A percentile compares a stretch with the other conserved stretches of the same genome.
Conservation (phyloP, 2,113 vertebrate genomes). For the Thymallus thymallus region DNA sequence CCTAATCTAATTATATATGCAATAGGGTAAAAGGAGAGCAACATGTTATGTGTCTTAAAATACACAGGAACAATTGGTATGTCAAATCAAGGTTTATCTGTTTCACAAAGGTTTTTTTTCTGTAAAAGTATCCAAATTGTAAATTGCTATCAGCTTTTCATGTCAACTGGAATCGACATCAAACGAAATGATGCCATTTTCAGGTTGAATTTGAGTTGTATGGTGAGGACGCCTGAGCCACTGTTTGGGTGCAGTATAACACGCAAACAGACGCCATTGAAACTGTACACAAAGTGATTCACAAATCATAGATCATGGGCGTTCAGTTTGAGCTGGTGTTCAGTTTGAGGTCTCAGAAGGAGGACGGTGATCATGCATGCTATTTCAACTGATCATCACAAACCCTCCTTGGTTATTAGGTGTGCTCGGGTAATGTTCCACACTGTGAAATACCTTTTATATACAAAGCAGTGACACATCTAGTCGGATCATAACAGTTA, state of each 20-base stretch:
- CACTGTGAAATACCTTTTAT: constrained; percentile 30
- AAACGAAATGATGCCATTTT: background rate
- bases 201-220: background rate
- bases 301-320: constrained; percentile 42
- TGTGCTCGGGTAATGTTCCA: constrained; percentile 30
- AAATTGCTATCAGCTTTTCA: background rate
- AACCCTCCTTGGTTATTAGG: background rate
- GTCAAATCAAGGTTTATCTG: background rate
- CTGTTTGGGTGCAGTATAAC: constrained; percentile 37
- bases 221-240: constrained; percentile 26
- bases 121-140: background rate
- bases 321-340: constrained; percentile 19
- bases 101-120: background rate
- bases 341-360: background rate
- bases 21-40: constrained; percentile 10
- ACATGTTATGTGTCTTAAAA: background rate
- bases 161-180: background rate
- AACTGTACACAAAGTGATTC: constrained; percentile 60
- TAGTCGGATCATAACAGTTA: constrained; percentile 35
- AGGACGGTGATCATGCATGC: constrained; percentile 50
- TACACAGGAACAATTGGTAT: background rate
- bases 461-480: constrained; percentile 18
- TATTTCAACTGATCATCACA: constrained; percentile 20
- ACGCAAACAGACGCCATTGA: constrained; percentile 2
- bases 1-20: background rate